Base-by-base conservation (phyloP, 2,888 invertebrate species). In the Sarcophaga rosellei region DNA sequence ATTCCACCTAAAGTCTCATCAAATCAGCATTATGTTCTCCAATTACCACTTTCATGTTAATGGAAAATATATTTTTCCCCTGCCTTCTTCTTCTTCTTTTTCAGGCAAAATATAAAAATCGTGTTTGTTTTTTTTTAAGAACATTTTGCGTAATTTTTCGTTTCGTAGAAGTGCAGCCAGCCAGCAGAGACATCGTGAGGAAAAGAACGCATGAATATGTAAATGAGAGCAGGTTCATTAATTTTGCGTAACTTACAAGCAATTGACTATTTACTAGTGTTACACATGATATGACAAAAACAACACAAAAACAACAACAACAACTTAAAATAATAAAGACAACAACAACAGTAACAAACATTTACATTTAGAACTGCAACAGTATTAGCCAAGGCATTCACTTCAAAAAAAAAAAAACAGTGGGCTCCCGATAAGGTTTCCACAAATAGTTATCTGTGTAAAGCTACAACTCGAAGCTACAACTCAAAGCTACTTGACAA, bases 201-300 rank as follows among this genome's bases (percentile, higher is more conserved):
- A n/a, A n/a, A 69, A 35, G 69, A 84, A 81, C 82, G 80, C 82
- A 87, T 85, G 87, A 85, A 87, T 83, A 87, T 87, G 87, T 61
- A 83, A 87, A 87, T 87, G 69, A 80, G 87, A 80, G 85, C 87
- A 85, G 77, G 87, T 87, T 87, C 87, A 87, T 87, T 87, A 85
- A 87, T 85, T 85, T 87, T 82, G 80, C 87, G 81, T 81, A 84
- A 84, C 84, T 87, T 84, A 73, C 86, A 86, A 84, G 83, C 86
- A 86, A 86, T 86, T 87, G 84, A 84, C 84, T 82, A 87, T 84
- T 84, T 87, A 82, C 87, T 84, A 84, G 75, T 87, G 63, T 81
- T 82, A 79, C 87, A 84, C 81, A 84, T 82, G 87, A 84, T 79
- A 84, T 68, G 21, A 47, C 21, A 70, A 53, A 61, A 65, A 65